These are phyloP conservation scores for Chrysocyon brachyurus DNA, from an alignment of 2,797 vertebrate genomes.

Conservation along the genomic window DNA sequence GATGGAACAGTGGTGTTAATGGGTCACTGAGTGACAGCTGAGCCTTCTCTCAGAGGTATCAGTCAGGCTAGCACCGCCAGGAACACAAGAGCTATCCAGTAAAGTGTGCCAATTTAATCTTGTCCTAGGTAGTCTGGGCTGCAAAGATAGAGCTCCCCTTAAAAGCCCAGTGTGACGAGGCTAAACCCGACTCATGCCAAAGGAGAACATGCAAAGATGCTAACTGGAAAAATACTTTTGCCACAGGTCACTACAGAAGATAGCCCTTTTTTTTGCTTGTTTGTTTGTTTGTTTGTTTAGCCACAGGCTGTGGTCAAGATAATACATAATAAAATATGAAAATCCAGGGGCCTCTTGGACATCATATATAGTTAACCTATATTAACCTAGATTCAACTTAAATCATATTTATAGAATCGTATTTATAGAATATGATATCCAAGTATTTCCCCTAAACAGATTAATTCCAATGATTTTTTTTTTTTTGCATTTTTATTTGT, in stretches of 20 bases:
- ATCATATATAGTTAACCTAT: background rate
- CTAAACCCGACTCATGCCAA: conserved; percentile 77
- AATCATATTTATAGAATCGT: conserved; percentile 2
- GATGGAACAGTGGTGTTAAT: conserved; percentile 87
- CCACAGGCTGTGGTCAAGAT: conserved; percentile 24
- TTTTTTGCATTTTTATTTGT: background rate
- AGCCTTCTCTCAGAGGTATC: conserved; percentile 88
- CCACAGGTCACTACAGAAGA: conserved; percentile 27
- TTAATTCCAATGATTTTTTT: background rate
- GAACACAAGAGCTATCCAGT: conserved; percentile 85
- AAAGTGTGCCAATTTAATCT: conserved; percentile 90
- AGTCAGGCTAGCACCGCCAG: conserved; percentile 84
- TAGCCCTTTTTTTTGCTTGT: background rate
- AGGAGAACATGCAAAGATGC: conserved; percentile 83
- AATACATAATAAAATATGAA: conserved; percentile 28
- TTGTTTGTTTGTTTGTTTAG: background rate
- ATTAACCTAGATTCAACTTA: conserved; percentile 1
- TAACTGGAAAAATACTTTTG: conserved; percentile 87
- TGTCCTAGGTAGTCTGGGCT: conserved; percentile 85
- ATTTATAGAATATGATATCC: background rate
- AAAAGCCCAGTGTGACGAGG: conserved; percentile 79
- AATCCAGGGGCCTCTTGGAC: background rate
- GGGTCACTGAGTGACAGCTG: conserved; percentile 92
- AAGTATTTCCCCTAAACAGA: conserved; percentile 1
- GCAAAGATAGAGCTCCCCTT: conserved; percentile 85